Base-by-base conservation (phyloP, 2,888 invertebrate species). In the Zele albiditarsus region DNA sequence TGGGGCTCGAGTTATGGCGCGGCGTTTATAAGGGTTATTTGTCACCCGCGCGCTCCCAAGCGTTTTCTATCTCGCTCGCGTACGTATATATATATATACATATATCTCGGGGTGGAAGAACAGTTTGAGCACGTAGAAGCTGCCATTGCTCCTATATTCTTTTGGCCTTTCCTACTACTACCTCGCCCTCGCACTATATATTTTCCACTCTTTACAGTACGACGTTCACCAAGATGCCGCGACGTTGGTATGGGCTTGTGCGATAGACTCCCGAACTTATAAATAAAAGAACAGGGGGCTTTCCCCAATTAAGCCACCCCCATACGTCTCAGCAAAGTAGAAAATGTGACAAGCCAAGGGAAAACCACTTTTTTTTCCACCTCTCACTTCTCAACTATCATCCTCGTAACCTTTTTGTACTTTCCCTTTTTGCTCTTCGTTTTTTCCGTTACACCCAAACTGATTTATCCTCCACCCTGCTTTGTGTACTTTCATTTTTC, bases 11-110 rank as follows among this genome's bases (percentile, higher is more conserved):
- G 81, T 83, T 84, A 86, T 82, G 84, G 84, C 79, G 81, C 80
- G 83, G 79, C 86, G 85, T 88, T 89, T 88, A 87, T 88, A 88
- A 88, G 87, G 86, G 86, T 88, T 88, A 89, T 89, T 89, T 89
- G 88, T 89, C 88, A 88, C 84, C 76, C 79, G 71, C 80, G 76
- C 77, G 76, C 76, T 72, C 74, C 67, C 65, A 63, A 71, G 62
- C 78, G 65, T 42, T 71, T 74, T 73, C 66, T 66, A 71, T 58
- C 70, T 69, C 66, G 49, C 73, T 68, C 4, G 20, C 20, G 60
- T 72, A 73, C 66, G 68, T 38, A 46, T 62, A 38, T 38, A 6
- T 38, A 38, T 38, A 38, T 2, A 38, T 38, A 38, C 12, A 2
- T 38, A 38, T 38, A 38, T 12, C 38, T 20, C 27, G 23, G 65